Evolutionary conservation across 2,888 invertebrate genomes (phyloP).

Genomic region (Elmis aenea): DNA sequence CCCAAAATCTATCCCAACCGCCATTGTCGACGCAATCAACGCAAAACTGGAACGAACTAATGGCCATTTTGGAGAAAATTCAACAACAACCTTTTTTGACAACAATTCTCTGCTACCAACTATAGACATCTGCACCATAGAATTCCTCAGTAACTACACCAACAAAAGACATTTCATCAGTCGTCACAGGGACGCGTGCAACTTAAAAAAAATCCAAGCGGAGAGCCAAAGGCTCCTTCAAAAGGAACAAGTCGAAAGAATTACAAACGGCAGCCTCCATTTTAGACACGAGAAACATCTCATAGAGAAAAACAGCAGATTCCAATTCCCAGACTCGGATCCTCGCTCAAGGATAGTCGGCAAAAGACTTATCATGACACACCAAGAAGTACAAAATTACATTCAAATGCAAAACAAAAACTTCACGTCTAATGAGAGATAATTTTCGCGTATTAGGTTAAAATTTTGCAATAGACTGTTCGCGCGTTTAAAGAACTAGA

Average conservation of each 20-base stretch:
- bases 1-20: conserved; percentile 45
- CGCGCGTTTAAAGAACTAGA: too few species aligned
- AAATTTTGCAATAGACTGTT: too few species aligned
- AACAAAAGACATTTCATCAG: conserved; percentile 7
- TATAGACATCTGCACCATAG: conserved; percentile 45
- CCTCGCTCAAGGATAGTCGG: conserved; percentile 32
- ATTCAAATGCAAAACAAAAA: conserved; percentile 24
- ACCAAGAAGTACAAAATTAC: conserved; percentile 32
- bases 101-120: conserved; percentile 41
- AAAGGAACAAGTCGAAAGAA: conserved; percentile 31
- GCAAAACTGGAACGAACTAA: conserved; percentile 36
- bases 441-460: too few species aligned
- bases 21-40: conserved; percentile 41
- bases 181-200: conserved; percentile 32
- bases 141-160: conserved; percentile 37
- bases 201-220: conserved; percentile 33
- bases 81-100: conserved; percentile 37
- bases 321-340: conserved; percentile 22
- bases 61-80: conserved; percentile 37
- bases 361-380: conserved; percentile 29
- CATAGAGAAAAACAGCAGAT: conserved; percentile 4
- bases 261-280: conserved; percentile 25
- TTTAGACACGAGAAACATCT: conserved; percentile 38
- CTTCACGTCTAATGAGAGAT: conserved; percentile 29
- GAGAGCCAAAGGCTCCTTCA: conserved; percentile 28